Conservation (phyloP, 35 echinoderm and acorn worm species). For the Patiria miniata region DNA sequence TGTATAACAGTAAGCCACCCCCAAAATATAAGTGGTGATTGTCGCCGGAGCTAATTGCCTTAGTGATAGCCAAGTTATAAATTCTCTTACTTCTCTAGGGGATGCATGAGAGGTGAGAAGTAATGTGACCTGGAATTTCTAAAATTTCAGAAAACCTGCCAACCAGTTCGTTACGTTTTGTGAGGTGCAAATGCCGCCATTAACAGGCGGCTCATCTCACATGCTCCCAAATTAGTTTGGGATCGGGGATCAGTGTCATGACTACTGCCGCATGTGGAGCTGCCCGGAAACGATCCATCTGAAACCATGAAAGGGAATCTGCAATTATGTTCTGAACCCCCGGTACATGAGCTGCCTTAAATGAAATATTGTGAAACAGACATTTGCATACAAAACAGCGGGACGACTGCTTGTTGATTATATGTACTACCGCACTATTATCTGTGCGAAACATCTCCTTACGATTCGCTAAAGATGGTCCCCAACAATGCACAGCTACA, state of each 20-base stretch:
- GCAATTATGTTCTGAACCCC: not conserved
- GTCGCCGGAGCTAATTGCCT: not conserved
- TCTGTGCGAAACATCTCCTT: not conserved
- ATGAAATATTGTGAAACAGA: not conserved
- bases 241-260: not conserved
- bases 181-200: not conserved
- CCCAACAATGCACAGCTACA: not conserved
- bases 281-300: not conserved
- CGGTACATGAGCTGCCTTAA: not conserved
- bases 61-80: not conserved
- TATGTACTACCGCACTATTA: not conserved
- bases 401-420: not conserved
- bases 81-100: not conserved
- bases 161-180: not conserved
- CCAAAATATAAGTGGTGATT: not conserved
- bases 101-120: not conserved
- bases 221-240: not conserved
- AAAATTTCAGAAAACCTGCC: not conserved
- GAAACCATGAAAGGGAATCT: not conserved
- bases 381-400: not conserved
- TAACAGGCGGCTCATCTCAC: not conserved
- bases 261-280: not conserved
- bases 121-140: not conserved
- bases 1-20: not conserved
- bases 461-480: not conserved